Evolutionary conservation across 2,888 invertebrate species (phyloP), one percentile per base, ranked within the genome.

Genomic region (Microctonus aethiopoides): DNA sequence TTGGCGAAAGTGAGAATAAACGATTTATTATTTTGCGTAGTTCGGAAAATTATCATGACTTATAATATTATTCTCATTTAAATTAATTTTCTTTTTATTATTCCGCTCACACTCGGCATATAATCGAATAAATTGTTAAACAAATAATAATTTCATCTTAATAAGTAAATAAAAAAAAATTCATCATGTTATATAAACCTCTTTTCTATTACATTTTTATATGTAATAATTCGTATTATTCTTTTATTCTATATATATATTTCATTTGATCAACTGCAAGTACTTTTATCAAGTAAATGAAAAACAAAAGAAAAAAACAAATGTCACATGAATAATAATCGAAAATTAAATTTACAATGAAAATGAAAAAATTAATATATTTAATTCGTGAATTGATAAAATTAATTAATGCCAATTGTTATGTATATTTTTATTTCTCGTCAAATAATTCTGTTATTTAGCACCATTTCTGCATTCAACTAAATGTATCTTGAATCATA

Each of bases 381-480:
- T 9, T 16, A 9, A n/a, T 16, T 16, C 7, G 16, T 7, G 20
- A 46, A 46, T 16, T 46, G 9, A 46, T 16, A 46, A 46, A 46
- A 46, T 46, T 7, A 46, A n/a, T n/a, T n/a, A n/a, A 46, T 46
- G 16, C 16, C 16, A 46, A 46, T n/a, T 46, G 46, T 20, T 0
- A 46, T n/a, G 16, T 46, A n/a, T 46, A 16, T n/a, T 16, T 46
- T 46, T 16, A 39, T 63, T 20, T 22, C 34, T 39, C 52, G 26
- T 36, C 60, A n/a, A n/a, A 39, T 46, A 2, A 32, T 67, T 59
- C 67, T 10, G 41, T 60, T 34, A 20, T 65, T 65, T 59, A 67
- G 67, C 67, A 67, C 67, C 67, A 67, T 67, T 67, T 56, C 29
- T 62, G 39, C n/a, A 20, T 22, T 11, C 51, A 41, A 41, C 29